Evolutionary conservation across 2,888 invertebrate species (phyloP).

Genomic region (Sabellastarte sp.): DNA sequence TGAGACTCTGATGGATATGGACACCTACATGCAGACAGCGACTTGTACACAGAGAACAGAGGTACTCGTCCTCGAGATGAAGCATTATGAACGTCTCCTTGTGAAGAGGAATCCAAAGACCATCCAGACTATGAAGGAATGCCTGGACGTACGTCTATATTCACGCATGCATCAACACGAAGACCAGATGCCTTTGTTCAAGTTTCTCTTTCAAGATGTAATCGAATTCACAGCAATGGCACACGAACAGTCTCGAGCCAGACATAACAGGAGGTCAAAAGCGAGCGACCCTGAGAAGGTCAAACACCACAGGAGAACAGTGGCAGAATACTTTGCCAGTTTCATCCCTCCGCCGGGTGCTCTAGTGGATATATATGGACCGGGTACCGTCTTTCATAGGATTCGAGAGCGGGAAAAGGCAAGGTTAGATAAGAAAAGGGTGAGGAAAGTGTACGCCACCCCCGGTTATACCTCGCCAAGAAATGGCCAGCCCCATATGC

Average conservation of each 20-base stretch:
- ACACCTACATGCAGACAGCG: conserved; percentile 52
- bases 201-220: conserved; percentile 30
- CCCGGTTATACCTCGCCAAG: neutral
- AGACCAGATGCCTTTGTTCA: conserved; percentile 39
- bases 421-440: conserved; percentile 18
- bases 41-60: conserved; percentile 51
- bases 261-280: too few species aligned
- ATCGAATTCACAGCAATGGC: conserved; percentile 1
- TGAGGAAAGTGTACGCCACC: neutral
- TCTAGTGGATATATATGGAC: conserved; percentile 49
- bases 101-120: conserved; percentile 49
- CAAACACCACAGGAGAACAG: conserved; percentile 6
- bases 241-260: neutral
- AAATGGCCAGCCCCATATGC: neutral
- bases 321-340: conserved; percentile 39
- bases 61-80: conserved; percentile 54
- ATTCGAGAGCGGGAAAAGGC: conserved; percentile 40
- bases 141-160: conserved; percentile 43
- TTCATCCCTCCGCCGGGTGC: conserved; percentile 35
- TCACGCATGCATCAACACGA: conserved; percentile 28
- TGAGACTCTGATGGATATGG: conserved; percentile 50
- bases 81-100: conserved; percentile 56
- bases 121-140: conserved; percentile 50
- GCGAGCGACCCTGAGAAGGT: too few species aligned
- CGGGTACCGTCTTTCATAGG: conserved; percentile 53